Base-by-base conservation (phyloP, 1,140 invertebrate genomes). In the Drosophila takahashii region DNA sequence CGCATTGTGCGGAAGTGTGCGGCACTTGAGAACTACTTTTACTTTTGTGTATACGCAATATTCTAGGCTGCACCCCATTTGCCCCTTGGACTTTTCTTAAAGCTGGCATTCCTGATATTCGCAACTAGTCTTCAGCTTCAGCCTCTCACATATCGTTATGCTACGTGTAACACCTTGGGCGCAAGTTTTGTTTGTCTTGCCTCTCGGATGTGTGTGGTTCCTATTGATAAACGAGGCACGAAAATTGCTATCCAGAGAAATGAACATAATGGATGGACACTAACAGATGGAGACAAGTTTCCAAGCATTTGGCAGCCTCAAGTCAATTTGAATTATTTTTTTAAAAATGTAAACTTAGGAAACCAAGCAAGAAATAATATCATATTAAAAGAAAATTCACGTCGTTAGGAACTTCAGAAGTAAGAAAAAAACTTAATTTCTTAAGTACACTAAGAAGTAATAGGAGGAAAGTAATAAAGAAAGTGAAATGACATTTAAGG, bases 41-140 rank as follows among this genome's bases (percentile, higher is more conserved):
- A 87, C 81, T 87, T 86, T 87, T 86, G 83, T 86, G 53, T 87
- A 56, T 81, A 81, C 59, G 77, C 83, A 86, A 87, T 69, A 78
- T 74, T 74, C 50, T 79, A 62, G 37, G 62, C 58, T 52, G 51
- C 69, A 74, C 29, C 32, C 26, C 41, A 44, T 42, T 53, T 22
- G 9, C 10, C 3, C 42, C 45, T 10, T 56, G 51, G 39, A 16
- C 37, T 41, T 7, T 8, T n/a, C 56, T 15, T 11, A 18, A 16
- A 52, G 51, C 36, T 47, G n/a, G 16, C 11, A 37, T 22, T 64
- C 18, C 37, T 56, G 57, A 8, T 22, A 37, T 51, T 73, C 73
- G 51, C 39, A 53, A 62, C 44, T 37, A 42, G 41, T 8, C 9
- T 64, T 64, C 22, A 58, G 53, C 53, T 48, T 69, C 34, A 39